Evolutionary conservation across 2,888 invertebrate species (phyloP).

Genomic region (Seladonia tumulorum): DNA sequence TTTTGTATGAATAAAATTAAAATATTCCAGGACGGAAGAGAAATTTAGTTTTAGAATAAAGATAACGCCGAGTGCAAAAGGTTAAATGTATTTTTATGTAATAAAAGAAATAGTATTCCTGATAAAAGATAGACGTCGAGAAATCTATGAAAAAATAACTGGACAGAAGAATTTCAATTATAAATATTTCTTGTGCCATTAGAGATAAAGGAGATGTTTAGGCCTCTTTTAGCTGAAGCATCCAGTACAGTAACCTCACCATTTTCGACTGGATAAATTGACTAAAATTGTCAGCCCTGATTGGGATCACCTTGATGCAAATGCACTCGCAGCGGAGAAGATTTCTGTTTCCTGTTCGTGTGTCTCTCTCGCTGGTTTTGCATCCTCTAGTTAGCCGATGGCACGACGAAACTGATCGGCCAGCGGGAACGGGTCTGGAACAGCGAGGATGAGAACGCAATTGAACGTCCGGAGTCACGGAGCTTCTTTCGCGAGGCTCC

Average conservation of each 20-base stretch:
- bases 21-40: no score
- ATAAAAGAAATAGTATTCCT: no score
- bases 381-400: constrained; percentile 61
- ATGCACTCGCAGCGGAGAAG: constrained; percentile 74
- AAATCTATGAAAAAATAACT: no score
- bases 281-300: background rate
- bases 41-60: no score
- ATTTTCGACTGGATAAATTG: background rate
- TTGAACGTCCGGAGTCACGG: constrained; percentile 73
- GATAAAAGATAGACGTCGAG: no score
- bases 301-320: constrained; percentile 75
- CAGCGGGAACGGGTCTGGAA: constrained; percentile 59
- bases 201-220: no score
- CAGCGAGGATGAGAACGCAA: constrained; percentile 73
- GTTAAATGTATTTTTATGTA: no score
- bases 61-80: no score
- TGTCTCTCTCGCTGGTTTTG: constrained; percentile 13
- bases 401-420: constrained; percentile 76
- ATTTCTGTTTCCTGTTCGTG: constrained; percentile 34
- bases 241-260: background rate
- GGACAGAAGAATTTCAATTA: no score
- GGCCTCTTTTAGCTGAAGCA: no score
- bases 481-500: constrained; percentile 42
- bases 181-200: no score
- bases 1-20: no score